Evolutionary conservation across 2,113 vertebrate species (phyloP).

Genomic region (Hylia prasina): DNA sequence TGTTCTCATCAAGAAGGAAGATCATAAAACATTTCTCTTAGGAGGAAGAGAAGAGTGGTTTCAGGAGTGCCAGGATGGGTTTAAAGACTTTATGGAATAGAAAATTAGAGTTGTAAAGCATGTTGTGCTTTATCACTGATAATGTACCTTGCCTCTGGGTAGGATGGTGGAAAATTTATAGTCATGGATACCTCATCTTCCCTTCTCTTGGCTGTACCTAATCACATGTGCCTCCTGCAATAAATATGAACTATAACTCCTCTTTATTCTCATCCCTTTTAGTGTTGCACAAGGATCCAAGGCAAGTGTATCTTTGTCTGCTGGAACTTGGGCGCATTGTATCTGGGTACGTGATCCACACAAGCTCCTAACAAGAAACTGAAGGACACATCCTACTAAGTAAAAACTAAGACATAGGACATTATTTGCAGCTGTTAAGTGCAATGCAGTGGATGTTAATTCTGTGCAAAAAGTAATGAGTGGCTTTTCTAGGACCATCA

Average conservation of each 20-base stretch:
- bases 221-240: background rate
- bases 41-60: background rate
- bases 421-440: background rate
- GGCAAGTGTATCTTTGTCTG: constrained; percentile 95
- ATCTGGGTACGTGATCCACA: constrained; percentile 77
- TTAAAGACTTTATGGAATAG: background rate
- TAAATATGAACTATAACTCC: background rate
- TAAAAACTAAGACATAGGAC: background rate
- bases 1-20: background rate
- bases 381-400: background rate
- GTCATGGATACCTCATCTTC: background rate
- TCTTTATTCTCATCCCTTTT: background rate
- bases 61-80: background rate
- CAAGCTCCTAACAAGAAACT: background rate
- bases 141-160: background rate
- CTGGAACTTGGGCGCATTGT: constrained; percentile 93
- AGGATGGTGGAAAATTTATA: background rate
- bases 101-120: background rate
- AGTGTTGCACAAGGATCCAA: constrained; percentile 96
- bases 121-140: background rate
- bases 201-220: background rate
- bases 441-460: background rate
- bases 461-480: background rate
- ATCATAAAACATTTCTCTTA: background rate
- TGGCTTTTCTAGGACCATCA: background rate